phyloP scores from a whole-genome alignment of 2,797 vertebrate species.

The Bovichtus diacanthus region DNA sequence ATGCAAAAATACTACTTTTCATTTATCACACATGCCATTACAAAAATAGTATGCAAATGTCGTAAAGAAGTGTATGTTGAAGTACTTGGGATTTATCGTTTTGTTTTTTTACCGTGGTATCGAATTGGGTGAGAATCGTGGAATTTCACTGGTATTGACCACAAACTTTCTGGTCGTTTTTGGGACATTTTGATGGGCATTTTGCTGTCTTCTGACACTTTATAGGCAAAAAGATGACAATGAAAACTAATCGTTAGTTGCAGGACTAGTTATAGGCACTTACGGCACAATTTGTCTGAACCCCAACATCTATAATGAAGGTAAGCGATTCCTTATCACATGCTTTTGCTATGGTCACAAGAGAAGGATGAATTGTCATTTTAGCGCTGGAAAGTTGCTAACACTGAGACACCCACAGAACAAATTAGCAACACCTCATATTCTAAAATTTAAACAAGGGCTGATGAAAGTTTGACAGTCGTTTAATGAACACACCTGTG shows the following conservation, averaged over 20 bases:
- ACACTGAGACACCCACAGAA: neutral
- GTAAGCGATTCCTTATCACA: neutral
- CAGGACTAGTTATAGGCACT: neutral
- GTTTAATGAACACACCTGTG: slow-evolving; percentile 11
- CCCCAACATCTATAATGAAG: neutral
- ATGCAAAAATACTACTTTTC: too few relatives aligned
- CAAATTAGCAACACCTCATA: neutral
- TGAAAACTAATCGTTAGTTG: neutral
- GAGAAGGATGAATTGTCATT: neutral
- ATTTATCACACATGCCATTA: too few relatives aligned
- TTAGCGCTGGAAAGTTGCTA: neutral
- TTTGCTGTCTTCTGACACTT: neutral
- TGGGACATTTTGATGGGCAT: neutral
- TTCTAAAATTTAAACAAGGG: neutral
- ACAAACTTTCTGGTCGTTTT: too few relatives aligned
- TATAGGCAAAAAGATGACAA: neutral
- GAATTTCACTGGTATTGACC: too few relatives aligned
- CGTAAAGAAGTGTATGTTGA: too few relatives aligned
- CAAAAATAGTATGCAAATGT: too few relatives aligned
- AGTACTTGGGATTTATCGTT: too few relatives aligned
- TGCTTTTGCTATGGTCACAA: neutral
- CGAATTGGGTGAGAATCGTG: too few relatives aligned
- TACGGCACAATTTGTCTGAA: neutral
- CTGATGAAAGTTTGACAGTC: neutral
- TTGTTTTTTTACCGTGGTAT: too few relatives aligned